A percentile compares a stretch with the other conserved stretches of the same genome.
Evolutionary conservation across 2,113 vertebrate genomes (phyloP).

Genomic region (Brachypteracias leptosomus): DNA sequence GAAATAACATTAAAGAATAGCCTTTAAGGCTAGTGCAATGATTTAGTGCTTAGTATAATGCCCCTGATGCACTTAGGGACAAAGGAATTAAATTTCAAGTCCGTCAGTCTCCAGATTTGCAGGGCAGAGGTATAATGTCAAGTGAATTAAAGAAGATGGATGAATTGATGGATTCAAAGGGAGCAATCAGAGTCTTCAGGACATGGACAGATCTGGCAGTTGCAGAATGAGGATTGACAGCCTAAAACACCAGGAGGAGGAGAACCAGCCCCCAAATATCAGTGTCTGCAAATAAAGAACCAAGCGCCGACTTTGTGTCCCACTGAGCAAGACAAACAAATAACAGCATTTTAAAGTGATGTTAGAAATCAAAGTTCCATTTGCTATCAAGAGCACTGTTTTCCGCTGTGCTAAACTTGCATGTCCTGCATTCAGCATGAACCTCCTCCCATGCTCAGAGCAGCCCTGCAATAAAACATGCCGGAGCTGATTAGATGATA

Average conservation of each 20-base stretch:
- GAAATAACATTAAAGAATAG: constrained; percentile 17
- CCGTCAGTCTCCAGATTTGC: neutral
- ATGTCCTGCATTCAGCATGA: neutral
- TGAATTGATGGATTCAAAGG: constrained; percentile 21
- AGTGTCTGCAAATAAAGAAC: neutral
- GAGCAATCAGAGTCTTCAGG: neutral
- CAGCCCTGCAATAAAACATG: neutral
- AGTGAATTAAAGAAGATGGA: constrained; percentile 37
- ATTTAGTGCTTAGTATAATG: constrained; percentile 21
- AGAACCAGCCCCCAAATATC: neutral
- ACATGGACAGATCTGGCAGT: neutral
- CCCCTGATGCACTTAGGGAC: constrained; percentile 9
- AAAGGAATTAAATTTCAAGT: constrained; percentile 32
- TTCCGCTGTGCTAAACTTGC: neutral
- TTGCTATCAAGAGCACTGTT: neutral
- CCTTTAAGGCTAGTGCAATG: neutral
- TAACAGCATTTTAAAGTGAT: neutral
- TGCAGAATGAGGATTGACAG: neutral
- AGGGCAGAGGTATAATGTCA: constrained; percentile 20
- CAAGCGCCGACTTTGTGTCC: neutral
- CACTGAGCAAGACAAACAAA: neutral
- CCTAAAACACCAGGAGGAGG: neutral
- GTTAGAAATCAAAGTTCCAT: neutral
- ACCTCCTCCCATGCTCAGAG: neutral
- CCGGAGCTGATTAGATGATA: accelerated